Evolutionary conservation across 2,113 vertebrate species (phyloP), one percentile per base, ranked within the genome.

Genomic region (Donacobius atricapilla): DNA sequence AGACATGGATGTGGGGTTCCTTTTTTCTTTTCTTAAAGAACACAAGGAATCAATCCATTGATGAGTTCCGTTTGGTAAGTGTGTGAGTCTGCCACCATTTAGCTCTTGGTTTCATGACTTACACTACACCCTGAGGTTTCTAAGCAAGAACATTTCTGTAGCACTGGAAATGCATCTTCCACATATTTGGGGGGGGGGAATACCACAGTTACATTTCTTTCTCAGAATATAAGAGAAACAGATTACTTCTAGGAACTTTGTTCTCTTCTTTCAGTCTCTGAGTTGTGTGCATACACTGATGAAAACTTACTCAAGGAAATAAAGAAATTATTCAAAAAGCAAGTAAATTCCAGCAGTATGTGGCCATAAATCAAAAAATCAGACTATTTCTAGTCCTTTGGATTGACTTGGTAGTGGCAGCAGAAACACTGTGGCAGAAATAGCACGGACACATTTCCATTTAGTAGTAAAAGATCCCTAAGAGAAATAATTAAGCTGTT

Each of bases 1-100:
- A 91, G 5, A 61, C 17, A 56, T 0, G 0, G 7, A 75, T 50
- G 5, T 16, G 3, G 4, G 0, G 13, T 27, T 11, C 8, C 8
- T 15, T 58, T 37, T 21, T 15, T 22, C 31, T 39, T 45, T n/a
- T 42, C 18, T 33, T 11, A 31, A 61, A 88, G 48, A 19, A 68
- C 37, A 69, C 20, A 69, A 72, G 44, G 27, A n/a, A 8, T 6
- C 12, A 42, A 23, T 66, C 33, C 8, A 35, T 40, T n/a, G n/a
- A n/a, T n/a, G n/a, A n/a, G n/a, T n/a, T n/a, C n/a, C n/a, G n/a
- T n/a, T 85, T 63, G 17, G 30, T 1, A 1, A 86, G 37, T 30
- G 17, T 51, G 16, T 27, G 24, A 3, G 3, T 30, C 57, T 70
- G 77, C 25, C 51, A 91, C 31, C 12, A 33, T 9, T 57, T 78